These are phyloP conservation scores for Frieseomelitta varia DNA, from an alignment of 1,140 invertebrate species.

Conservation along the genomic window DNA sequence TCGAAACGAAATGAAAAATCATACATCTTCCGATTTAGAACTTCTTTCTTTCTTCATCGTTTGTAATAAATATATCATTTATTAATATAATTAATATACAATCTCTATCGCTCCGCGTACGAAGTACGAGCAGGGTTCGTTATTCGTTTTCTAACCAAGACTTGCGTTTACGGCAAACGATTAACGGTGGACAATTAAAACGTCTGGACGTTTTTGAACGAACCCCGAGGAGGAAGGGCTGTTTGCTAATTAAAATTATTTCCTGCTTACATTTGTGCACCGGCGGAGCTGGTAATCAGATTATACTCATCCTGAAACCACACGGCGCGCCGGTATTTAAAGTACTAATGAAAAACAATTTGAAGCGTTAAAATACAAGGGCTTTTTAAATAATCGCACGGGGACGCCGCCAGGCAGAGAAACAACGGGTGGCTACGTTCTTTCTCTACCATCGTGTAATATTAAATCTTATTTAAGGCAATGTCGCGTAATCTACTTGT, in stretches of 20 bases:
- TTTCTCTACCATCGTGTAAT: neutral
- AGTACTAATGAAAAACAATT: constrained; percentile 19
- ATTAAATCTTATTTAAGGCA: constrained; percentile 12
- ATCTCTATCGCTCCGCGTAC: too few species aligned
- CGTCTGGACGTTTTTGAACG: neutral
- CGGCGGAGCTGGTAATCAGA: neutral
- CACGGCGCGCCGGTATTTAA: neutral
- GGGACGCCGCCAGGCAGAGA: neutral
- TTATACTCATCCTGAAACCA: neutral
- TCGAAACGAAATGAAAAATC: too few species aligned
- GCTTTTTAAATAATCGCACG: constrained; percentile 23
- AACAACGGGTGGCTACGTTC: neutral
- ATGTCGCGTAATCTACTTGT: constrained; percentile 4
- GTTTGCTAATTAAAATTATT: constrained; percentile 34
- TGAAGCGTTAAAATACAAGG: constrained; percentile 11
- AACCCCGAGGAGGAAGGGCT: too few species aligned
- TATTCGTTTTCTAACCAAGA: neutral
- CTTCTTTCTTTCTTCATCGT: too few species aligned
- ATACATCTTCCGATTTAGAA: too few species aligned
- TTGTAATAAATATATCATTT: too few species aligned
- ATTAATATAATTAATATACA: too few species aligned
- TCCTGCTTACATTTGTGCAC: neutral
- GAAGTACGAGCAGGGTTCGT: neutral
- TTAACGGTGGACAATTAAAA: neutral
- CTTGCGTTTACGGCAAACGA: too few species aligned